These are phyloP conservation scores for Orchesella flavescens DNA, from an alignment of 2,888 invertebrate species.

Conservation along the genomic window DNA sequence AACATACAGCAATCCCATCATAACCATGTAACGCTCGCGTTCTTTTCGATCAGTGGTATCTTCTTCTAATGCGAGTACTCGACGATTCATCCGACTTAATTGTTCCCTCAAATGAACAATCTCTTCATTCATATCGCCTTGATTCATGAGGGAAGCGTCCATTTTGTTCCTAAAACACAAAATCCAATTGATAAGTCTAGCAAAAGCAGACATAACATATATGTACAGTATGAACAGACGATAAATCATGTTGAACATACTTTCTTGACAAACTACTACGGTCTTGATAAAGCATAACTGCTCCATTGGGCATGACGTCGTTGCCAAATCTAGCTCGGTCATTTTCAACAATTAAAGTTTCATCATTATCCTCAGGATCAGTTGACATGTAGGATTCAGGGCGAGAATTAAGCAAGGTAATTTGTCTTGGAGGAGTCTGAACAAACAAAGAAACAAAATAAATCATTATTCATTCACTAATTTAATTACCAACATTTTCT, in stretches of 20 bases:
- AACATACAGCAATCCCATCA: conserved; percentile 68
- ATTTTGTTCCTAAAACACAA: conserved; percentile 39
- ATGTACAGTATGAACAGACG: no score
- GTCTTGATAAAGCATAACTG: conserved; percentile 46
- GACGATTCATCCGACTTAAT: conserved; percentile 88
- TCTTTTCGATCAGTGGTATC: conserved; percentile 89
- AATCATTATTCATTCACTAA: background rate
- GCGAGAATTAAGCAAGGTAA: conserved; percentile 79
- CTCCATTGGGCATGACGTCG: conserved; percentile 53
- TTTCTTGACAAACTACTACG: conserved; percentile 34
- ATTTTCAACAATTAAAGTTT: conserved; percentile 69
- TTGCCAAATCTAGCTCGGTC: conserved; percentile 62
- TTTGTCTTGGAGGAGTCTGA: conserved; percentile 91
- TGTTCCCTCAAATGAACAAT: conserved; percentile 87
- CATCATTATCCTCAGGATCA: conserved; percentile 68
- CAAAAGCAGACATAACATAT: background rate
- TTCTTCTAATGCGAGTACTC: conserved; percentile 89
- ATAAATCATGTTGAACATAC: background rate
- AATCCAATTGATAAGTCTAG: background rate
- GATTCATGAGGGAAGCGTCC: conserved; percentile 34
- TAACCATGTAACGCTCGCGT: conserved; percentile 78
- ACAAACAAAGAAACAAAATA: conserved; percentile 67
- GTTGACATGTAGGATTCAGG: conserved; percentile 67
- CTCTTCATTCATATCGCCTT: conserved; percentile 75
- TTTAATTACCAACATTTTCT: conserved; percentile 21